These are phyloP conservation scores for Agrotis segetum DNA, from an alignment of 2,888 invertebrate species.

Conservation along the genomic window DNA sequence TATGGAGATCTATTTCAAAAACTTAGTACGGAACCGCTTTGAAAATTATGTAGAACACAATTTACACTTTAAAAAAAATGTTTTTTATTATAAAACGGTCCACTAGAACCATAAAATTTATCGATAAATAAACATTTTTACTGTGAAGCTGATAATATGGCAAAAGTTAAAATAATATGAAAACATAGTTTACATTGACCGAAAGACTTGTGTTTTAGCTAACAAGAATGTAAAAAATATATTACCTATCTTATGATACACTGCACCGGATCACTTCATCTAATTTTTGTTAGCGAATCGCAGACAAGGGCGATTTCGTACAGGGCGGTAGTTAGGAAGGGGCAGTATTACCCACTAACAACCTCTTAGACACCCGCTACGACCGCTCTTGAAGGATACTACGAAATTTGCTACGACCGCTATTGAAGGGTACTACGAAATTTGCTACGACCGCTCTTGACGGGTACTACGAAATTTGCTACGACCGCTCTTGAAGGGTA, in stretches of 20 bases:
- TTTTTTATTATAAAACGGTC: conserved; percentile 30
- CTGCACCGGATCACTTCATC: not conserved
- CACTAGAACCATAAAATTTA: conserved; percentile 17
- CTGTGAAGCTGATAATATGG: conserved; percentile 8
- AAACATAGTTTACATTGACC: conserved; percentile 12
- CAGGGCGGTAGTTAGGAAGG: no score
- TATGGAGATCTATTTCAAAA: no score
- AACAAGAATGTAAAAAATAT: not conserved
- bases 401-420: no score
- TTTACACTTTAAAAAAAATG: not conserved
- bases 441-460: no score
- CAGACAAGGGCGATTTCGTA: not conserved
- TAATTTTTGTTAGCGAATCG: not conserved
- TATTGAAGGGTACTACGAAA: no score
- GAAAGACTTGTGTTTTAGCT: not conserved
- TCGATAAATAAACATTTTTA: conserved; percentile 33
- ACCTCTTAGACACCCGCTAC: no score
- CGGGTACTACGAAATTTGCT: no score
- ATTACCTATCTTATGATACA: not conserved
- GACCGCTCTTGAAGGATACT: no score
- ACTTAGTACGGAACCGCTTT: conserved; percentile 11
- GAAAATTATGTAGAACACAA: not conserved
- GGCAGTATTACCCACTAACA: no score
- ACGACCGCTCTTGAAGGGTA: no score
- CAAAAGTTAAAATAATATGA: not conserved